Percentiles rank a stretch among this genome's conserved stretches.
Conservation (phyloP, 2,797 vertebrate species). For the Sebastes steindachneri region DNA sequence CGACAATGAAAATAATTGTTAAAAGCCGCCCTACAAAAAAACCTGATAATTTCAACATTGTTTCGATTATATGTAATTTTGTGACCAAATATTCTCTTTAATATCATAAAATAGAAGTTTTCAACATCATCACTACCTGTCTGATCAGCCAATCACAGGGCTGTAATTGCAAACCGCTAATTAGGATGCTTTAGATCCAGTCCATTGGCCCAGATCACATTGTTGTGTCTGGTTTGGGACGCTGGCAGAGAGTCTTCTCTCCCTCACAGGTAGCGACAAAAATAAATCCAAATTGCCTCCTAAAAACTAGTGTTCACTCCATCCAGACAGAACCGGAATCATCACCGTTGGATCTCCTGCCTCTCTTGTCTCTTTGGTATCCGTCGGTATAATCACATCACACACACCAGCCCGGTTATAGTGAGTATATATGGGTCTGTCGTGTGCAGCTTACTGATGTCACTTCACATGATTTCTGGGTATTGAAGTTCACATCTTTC, state of each 20-base stretch:
- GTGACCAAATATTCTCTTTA: neutral
- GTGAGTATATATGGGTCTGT: neutral
- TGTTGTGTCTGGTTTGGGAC: neutral
- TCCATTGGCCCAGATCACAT: neutral
- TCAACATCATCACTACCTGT: neutral
- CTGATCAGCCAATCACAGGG: neutral
- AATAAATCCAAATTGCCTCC: neutral
- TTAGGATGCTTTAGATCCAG: neutral
- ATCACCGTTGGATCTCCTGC: neutral
- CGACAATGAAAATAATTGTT: no score
- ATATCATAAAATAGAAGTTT: neutral
- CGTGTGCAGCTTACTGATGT: conserved; percentile 25
- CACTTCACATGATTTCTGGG: conserved; percentile 28
- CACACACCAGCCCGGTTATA: conserved; percentile 3
- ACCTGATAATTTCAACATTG: no score
- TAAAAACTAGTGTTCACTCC: neutral
- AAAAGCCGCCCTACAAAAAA: no score
- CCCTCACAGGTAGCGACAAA: neutral
- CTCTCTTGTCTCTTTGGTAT: conserved; percentile 13
- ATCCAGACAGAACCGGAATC: conserved; percentile 1
- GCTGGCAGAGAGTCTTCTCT: neutral
- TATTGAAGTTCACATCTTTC: conserved; percentile 50
- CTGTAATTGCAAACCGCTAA: neutral
- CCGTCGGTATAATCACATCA: conserved; percentile 27
- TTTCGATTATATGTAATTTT: no score